Evolutionary conservation across 1,140 invertebrate genomes (phyloP).

Genomic region (Drosophila ananassae): DNA sequence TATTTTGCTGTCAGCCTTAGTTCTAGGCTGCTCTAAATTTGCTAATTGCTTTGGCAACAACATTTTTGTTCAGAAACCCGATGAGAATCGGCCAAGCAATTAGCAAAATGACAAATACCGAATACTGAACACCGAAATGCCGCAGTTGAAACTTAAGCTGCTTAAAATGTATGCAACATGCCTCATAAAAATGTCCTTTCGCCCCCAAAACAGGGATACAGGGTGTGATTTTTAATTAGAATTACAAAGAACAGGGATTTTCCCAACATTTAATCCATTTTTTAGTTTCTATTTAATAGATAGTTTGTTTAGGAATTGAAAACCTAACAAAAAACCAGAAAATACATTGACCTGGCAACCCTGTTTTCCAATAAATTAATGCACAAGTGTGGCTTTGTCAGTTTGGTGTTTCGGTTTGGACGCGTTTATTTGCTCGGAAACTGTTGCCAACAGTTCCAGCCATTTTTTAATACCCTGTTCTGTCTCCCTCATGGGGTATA

Average conservation of each 20-base stretch:
- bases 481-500: not conserved
- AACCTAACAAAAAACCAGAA: too few species aligned
- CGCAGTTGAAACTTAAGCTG: slow-evolving; percentile 50
- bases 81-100: slow-evolving; percentile 32
- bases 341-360: not conserved
- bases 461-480: not conserved
- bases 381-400: slow-evolving; percentile 13
- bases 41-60: slow-evolving; percentile 38
- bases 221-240: not conserved
- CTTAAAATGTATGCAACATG: slow-evolving; percentile 54
- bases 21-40: not conserved
- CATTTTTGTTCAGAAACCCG: slow-evolving; percentile 7
- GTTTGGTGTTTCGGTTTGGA: slow-evolving; percentile 1
- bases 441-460: slow-evolving; percentile 10
- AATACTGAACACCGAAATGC: not conserved
- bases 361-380: slow-evolving; percentile 18
- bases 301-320: too few species aligned
- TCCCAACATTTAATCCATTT: too few species aligned
- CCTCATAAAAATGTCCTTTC: slow-evolving; percentile 21
- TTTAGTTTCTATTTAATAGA: too few species aligned
- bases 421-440: slow-evolving; percentile 26
- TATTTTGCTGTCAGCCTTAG: too few species aligned
- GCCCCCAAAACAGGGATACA: not conserved
- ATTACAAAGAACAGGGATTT: too few species aligned
- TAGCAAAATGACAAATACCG: slow-evolving; percentile 53